These are phyloP conservation scores for Malurus leucopterus DNA, from an alignment of 2,797 vertebrate species.

Conservation along the genomic window DNA sequence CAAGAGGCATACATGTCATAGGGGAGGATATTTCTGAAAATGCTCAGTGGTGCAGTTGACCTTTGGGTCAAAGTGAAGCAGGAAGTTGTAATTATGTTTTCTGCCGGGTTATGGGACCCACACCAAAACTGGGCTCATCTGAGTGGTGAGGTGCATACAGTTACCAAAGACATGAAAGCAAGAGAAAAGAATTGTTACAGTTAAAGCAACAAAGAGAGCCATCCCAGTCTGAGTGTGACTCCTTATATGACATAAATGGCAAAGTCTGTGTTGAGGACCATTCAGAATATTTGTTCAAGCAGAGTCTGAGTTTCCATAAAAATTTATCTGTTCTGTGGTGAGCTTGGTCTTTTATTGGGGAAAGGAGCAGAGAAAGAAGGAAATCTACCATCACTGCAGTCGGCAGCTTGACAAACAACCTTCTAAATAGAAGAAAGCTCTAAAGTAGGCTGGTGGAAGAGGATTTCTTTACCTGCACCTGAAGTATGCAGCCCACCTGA, in stretches of 20 bases:
- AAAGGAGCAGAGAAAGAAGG: not conserved
- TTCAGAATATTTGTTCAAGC: not conserved
- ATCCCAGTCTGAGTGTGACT: not conserved
- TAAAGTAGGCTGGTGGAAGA: not conserved
- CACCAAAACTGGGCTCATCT: fast-evolving
- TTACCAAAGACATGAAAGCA: not conserved
- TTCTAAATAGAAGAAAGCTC: not conserved
- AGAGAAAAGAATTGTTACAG: not conserved
- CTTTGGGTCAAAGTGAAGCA: not conserved
- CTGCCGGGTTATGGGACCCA: not conserved
- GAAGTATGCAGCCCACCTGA: fast-evolving
- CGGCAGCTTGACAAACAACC: not conserved
- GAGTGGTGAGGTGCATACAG: not conserved
- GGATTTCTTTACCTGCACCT: not conserved
- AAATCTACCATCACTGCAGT: not conserved
- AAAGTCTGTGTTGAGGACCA: not conserved
- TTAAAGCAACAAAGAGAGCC: not conserved
- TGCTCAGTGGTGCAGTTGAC: no score
- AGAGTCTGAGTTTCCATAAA: not conserved
- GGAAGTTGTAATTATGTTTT: not conserved
- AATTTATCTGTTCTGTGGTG: fast-evolving
- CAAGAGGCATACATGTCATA: not conserved
- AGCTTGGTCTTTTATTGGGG: not conserved
- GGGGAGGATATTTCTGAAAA: not conserved
- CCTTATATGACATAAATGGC: fast-evolving